Evolutionary conservation across 30 jellyfish, hydroid and myxozoan genomes (phyloP), one percentile per base, ranked within the genome.

Genomic region (Catostylus mosaicus): DNA sequence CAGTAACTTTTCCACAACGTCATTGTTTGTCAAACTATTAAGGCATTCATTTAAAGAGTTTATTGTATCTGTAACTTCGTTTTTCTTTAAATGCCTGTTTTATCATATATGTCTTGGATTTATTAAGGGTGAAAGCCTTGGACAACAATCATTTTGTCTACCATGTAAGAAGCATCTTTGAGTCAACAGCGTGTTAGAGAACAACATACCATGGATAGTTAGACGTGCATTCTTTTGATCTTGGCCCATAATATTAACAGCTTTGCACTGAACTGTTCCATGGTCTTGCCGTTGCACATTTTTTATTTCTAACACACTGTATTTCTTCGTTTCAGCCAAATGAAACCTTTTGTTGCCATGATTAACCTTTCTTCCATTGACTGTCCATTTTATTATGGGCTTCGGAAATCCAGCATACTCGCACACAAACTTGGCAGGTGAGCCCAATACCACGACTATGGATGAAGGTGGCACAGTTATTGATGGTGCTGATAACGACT

Each of bases 301-400:
- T 37, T 59, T 27, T 22, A 59, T 59, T 24, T 59, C 38, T 37
- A 59, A 59, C 6, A 27, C 19, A 27, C 32, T 9, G 2, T 4
- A 5, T 7, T 22, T 59, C 8, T 1, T 18, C 2, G 8, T 59
- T 59, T 59, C 71, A 59, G 26, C 38, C 18, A 23, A 2, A 18
- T 18, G 3, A 27, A 59, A 22, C 18, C 71, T 59, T 7, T 26
- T 59, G 26, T 27, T 59, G n/a, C 19, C 71, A 3, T 23, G n/a
- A 24, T 35, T 35, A 35, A 37, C 62, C 26, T 23, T 1, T 34
- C 26, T 37, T 4, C 59, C 59, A 19, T 36, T 68, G 7, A 68
- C 45, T 18, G 11, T 36, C 80, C 80, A 68, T 38, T 34, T 37
- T 16, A 68, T 14, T 35, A 14, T 27, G n/a, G 80, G 65, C 64